Percentiles rank a stretch among this genome's conserved stretches.
phyloP scores from a whole-genome alignment of 2,888 invertebrate genomes.

The Anaspis maculata region DNA sequence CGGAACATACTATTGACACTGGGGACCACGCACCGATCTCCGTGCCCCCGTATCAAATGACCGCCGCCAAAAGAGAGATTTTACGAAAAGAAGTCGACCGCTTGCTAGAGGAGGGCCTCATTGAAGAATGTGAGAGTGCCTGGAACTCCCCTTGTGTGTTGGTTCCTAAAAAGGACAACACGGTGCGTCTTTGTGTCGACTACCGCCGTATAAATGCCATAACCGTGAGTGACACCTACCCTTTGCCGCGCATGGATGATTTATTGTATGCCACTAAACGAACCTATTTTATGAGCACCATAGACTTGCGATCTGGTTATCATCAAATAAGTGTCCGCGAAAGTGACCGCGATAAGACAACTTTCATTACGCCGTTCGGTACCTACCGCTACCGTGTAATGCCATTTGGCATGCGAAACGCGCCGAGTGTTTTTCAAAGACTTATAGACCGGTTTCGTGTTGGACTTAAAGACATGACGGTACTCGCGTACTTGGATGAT shows the following conservation, averaged over 20 bases:
- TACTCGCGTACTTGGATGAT: slow-evolving; percentile 24
- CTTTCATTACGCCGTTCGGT: slow-evolving; percentile 12
- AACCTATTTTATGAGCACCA: slow-evolving; percentile 10
- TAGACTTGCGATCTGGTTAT: slow-evolving; percentile 16
- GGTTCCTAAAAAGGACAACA: slow-evolving; percentile 30
- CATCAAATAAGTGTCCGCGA: slow-evolving; percentile 9
- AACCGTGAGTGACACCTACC: slow-evolving; percentile 9
- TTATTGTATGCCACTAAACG: slow-evolving; percentile 9
- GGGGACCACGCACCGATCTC: slow-evolving; percentile 27
- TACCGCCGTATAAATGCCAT: slow-evolving; percentile 21
- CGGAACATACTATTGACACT: slow-evolving; percentile 27
- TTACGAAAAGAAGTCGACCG: slow-evolving; percentile 22
- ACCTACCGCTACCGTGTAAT: slow-evolving; percentile 10
- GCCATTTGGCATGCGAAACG: slow-evolving; percentile 23
- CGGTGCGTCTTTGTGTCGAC: slow-evolving; percentile 27
- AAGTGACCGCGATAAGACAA: slow-evolving; percentile 15
- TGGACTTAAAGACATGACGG: slow-evolving; percentile 14
- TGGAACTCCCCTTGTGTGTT: slow-evolving; percentile 33
- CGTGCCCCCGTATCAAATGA: slow-evolving; percentile 28
- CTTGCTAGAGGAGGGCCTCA: slow-evolving; percentile 27
- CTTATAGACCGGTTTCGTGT: slow-evolving; percentile 19
- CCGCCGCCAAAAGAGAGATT: slow-evolving; percentile 18
- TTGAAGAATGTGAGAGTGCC: slow-evolving; percentile 35
- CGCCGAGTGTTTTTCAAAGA: slow-evolving; percentile 22
- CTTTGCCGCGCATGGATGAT: slow-evolving; percentile 13